Percentiles rank a stretch among this genome's conserved stretches.
Conservation (phyloP, 2,113 vertebrate genomes). For the Ciconia boyciana region DNA sequence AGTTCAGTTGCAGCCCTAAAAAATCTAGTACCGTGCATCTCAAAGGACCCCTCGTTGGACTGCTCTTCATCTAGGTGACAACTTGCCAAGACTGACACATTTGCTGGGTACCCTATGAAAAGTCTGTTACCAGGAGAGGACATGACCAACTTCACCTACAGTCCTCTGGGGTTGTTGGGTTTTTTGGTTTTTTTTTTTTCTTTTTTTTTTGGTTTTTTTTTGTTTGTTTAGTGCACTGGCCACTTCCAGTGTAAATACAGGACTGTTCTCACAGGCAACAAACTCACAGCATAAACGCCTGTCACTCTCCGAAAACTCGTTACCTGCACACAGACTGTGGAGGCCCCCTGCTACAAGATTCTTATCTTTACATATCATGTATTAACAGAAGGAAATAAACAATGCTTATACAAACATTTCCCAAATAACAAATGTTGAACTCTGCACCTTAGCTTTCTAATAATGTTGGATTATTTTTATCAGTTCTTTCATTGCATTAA, state of each 20-base stretch:
- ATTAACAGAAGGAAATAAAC: background rate
- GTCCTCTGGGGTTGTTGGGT: background rate
- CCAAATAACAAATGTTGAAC: background rate
- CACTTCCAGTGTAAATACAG: background rate
- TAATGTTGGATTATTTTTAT: background rate
- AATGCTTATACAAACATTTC: background rate
- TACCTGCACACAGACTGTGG: background rate
- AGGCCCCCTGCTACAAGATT: background rate
- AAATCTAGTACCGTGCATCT: background rate
- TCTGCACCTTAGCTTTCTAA: background rate
- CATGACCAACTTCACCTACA: background rate
- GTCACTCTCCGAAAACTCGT: background rate
- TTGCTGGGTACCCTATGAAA: background rate
- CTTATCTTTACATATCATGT: background rate
- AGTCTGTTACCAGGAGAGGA: background rate
- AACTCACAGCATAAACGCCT: background rate
- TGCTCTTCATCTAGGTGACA: background rate
- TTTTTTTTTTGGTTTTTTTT: no score
- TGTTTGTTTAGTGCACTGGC: background rate
- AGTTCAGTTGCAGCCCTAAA: background rate
- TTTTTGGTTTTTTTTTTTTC: no score
- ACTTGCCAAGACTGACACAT: background rate
- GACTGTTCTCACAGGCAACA: background rate
- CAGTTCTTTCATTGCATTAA: background rate
- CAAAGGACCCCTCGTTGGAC: background rate